Conservation (phyloP, 2,797 vertebrate genomes). For the Columba guinea region DNA sequence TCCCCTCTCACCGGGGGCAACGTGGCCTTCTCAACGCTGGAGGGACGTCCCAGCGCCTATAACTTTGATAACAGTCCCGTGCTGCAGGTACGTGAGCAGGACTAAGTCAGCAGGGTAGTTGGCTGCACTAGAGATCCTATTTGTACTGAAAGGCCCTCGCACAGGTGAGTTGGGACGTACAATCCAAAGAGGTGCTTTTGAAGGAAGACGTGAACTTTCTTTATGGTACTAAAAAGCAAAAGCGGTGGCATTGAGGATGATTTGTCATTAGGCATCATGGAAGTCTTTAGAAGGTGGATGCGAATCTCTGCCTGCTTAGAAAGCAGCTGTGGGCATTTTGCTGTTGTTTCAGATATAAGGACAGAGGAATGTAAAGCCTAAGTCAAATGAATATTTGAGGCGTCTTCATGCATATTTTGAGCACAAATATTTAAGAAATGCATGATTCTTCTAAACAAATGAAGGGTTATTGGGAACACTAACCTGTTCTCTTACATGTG, state of each 20-base stretch:
- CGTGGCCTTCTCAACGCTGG: slow-evolving; percentile 95
- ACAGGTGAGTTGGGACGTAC: not conserved
- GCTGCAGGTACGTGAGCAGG: slow-evolving; percentile 83
- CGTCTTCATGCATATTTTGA: not conserved
- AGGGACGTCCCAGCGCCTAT: slow-evolving; percentile 93
- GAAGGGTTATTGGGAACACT: not conserved
- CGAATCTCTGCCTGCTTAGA: not conserved
- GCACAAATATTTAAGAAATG: not conserved
- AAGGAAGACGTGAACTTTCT: not conserved
- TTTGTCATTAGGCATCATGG: not conserved
- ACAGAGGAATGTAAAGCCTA: not conserved
- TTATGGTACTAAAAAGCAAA: not conserved
- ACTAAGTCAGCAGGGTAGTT: rapidly evolving
- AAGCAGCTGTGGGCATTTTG: not conserved
- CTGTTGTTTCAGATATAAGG: not conserved
- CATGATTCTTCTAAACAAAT: not conserved
- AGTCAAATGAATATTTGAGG: not conserved
- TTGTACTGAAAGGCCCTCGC: not conserved
- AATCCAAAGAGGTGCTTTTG: not conserved
- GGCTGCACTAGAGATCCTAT: not conserved
- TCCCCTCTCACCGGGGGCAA: slow-evolving; percentile 96
- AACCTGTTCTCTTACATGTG: not conserved
- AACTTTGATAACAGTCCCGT: slow-evolving; percentile 96
- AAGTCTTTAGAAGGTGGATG: not conserved
- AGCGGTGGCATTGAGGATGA: rapidly evolving